Evolutionary conservation across 1,140 invertebrate genomes (phyloP).

Genomic region (Brachionus koreanus): DNA sequence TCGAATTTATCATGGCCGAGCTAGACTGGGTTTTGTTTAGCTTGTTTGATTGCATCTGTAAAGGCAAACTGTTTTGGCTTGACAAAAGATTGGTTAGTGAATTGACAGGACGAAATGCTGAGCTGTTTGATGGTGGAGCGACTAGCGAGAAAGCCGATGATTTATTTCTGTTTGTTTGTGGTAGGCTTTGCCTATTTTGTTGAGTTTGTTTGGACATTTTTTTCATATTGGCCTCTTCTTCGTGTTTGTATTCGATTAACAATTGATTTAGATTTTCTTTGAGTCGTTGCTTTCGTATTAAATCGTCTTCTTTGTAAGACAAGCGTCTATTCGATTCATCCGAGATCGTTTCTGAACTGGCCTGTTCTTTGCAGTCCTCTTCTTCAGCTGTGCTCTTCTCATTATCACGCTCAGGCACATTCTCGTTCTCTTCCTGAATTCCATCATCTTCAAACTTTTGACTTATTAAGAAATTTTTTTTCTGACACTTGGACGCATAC

Average conservation of each 20-base stretch:
- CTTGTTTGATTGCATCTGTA: conserved; percentile 20
- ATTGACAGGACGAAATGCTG: conserved; percentile 14
- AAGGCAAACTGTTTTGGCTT: background rate
- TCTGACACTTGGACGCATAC: background rate
- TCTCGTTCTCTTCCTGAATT: background rate
- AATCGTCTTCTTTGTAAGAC: conserved; percentile 39
- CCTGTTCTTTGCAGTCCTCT: background rate
- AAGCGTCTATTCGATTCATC: background rate
- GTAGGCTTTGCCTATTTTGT: conserved; percentile 33
- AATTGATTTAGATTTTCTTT: conserved; percentile 41
- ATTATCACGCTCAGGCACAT: background rate
- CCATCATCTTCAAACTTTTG: background rate
- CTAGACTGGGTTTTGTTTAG: conserved; percentile 23
- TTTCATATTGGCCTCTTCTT: conserved; percentile 41
- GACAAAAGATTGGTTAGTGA: conserved; percentile 6
- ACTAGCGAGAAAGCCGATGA: background rate
- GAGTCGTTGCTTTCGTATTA: conserved; percentile 17
- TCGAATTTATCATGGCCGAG: background rate
- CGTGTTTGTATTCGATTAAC: conserved; percentile 40
- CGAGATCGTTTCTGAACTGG: background rate
- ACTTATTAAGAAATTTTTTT: background rate
- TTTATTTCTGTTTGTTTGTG: conserved; percentile 18
- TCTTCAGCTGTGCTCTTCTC: background rate
- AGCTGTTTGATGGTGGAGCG: background rate
- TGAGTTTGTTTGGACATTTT: conserved; percentile 35